phyloP scores from a whole-genome alignment of 2,113 vertebrate genomes.

The Vimba vimba region DNA sequence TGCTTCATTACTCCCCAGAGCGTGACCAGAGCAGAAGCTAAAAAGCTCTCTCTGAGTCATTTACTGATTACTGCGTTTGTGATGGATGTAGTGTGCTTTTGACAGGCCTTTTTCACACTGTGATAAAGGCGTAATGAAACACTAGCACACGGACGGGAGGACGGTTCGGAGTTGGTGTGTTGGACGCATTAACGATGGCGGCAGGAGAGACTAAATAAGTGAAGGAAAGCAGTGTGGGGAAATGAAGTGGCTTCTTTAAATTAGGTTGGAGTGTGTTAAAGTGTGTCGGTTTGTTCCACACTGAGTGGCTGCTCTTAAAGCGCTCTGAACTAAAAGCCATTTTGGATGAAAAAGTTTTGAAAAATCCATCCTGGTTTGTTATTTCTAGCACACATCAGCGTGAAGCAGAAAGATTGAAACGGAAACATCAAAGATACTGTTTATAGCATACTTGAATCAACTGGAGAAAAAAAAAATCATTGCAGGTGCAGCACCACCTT shows the following conservation, averaged over 20 bases:
- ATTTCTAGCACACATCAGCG: constrained; percentile 14
- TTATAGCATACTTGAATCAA: constrained; percentile 1
- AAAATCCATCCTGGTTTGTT: constrained; percentile 4
- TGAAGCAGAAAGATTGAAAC: constrained; percentile 19
- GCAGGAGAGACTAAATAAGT: constrained; percentile 29
- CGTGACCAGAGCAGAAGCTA: constrained; percentile 22
- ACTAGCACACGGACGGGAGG: background rate
- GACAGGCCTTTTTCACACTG: constrained; percentile 21
- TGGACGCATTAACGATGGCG: background rate
- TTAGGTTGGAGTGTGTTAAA: constrained; percentile 15
- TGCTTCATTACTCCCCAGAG: constrained; percentile 37
- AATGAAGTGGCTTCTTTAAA: constrained; percentile 32
- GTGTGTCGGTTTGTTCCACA: background rate
- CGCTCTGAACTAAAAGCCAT: constrained; percentile 28
- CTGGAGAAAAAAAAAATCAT: background rate
- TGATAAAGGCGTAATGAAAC: constrained; percentile 41
- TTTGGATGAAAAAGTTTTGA: constrained; percentile 2
- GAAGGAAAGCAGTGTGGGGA: background rate
- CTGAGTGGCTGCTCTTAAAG: background rate
- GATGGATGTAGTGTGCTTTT: constrained; percentile 9
- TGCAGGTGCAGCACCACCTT: background rate
- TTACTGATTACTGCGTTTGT: constrained; percentile 20
- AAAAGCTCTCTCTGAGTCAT: constrained; percentile 25
- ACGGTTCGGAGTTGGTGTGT: background rate
- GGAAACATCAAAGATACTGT: background rate